Evolutionary conservation across 2,888 invertebrate species (phyloP).

Genomic region (Cataglyphis altisquamis): DNA sequence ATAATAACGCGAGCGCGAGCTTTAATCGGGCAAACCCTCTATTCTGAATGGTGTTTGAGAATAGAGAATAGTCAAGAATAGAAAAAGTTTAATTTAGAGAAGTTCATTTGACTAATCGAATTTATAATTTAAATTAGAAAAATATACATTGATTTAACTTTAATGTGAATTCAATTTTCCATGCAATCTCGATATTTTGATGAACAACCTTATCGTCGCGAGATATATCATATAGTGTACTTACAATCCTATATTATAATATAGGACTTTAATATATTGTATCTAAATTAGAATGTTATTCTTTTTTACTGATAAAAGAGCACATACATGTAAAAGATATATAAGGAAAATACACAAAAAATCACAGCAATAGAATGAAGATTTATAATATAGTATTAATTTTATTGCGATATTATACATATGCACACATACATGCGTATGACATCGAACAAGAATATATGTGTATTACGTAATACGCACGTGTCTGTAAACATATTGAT

Average conservation of each 20-base stretch:
- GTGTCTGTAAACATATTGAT: slow-evolving; percentile 19
- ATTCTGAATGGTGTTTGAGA: background rate
- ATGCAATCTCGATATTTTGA: no score
- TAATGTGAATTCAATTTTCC: no score
- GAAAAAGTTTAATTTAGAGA: background rate
- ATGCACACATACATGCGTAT: slow-evolving; percentile 53
- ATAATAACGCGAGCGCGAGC: slow-evolving; percentile 27
- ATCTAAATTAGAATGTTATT: no score
- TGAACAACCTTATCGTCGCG: no score
- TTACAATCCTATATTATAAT: no score
- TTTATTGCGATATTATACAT: slow-evolving; percentile 55
- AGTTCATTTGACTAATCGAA: no score
- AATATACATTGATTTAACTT: no score
- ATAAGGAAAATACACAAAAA: background rate
- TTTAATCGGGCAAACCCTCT: background rate
- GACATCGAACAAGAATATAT: background rate
- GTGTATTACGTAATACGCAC: background rate
- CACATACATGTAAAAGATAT: background rate
- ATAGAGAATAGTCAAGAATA: background rate
- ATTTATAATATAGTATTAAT: slow-evolving; percentile 42
- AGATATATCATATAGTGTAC: no score
- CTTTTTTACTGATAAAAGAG: no score
- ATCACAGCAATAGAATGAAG: background rate
- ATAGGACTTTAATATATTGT: no score
- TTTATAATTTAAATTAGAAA: no score